Evolutionary conservation across 1,140 invertebrate genomes (phyloP), one percentile per base, ranked within the genome.

Genomic region (Camponotus vicinus): DNA sequence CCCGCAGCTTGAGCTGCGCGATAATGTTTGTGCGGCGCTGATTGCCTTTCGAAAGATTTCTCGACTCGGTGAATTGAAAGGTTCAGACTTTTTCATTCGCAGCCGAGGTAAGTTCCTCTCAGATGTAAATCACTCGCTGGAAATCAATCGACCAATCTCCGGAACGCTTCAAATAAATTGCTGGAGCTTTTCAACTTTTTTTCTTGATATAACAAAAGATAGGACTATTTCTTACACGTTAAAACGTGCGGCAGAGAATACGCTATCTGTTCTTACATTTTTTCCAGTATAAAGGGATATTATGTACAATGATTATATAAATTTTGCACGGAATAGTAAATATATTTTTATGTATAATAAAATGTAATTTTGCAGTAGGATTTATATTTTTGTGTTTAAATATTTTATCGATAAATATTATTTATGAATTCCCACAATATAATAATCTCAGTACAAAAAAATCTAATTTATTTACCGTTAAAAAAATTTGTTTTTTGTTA

Each of bases 11-110:
- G 77, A 83, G 45, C 18, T n/a, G 9, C n/a, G 82, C 45, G 82
- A 89, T 88, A 89, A 89, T 83, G 84, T 89, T 89, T 89, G 88
- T 89, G 88, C 77, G 88, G 70, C 73, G n/a, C 71, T 89, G 88
- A 89, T 89, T 89, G 88, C 77, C 66, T 73, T 45, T 55, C 52
- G 70, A 86, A 61, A 42, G 84, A 89, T 89, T 86, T 70, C 45
- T 63, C 79, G 69, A 83, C 40, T 67, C 49, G 66, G 55, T 45
- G 27, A 61, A 83, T 75, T 83, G 79, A 63, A 83, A 82, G 61
- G 45, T 88, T 77, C 71, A 6, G 85, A 86, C 66, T 89, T 89
- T 71, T 57, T 86, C 75, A 83, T 86, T 89, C 85, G 88, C 59
- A 59, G 27, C 32, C 52, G 18, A 9, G 5, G 11, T 66, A 89